Conservation (phyloP, 2,797 vertebrate species). For the Sebastiscus albofasciatus region DNA sequence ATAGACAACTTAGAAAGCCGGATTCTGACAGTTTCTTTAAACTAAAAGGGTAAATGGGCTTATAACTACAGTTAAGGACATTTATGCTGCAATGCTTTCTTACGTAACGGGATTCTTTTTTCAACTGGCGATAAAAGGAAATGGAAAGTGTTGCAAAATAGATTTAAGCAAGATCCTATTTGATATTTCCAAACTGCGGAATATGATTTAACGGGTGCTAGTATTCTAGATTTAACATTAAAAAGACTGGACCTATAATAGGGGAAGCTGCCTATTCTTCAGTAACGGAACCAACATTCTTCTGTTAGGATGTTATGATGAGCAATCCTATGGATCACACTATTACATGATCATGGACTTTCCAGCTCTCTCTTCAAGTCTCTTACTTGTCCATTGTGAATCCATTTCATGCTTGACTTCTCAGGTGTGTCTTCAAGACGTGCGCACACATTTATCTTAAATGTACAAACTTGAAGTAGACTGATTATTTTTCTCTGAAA, state of each 20-base stretch:
- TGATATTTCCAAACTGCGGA: background rate
- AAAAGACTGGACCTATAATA: background rate
- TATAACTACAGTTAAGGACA: background rate
- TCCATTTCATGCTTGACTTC: constrained; percentile 32
- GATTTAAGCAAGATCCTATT: background rate
- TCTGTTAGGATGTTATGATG: background rate
- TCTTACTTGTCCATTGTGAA: constrained; percentile 1
- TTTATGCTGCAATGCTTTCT: constrained; percentile 1
- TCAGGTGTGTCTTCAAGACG: constrained; percentile 17
- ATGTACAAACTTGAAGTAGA: constrained; percentile 16
- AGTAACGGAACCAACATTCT: background rate
- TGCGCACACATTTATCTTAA: background rate
- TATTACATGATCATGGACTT: background rate
- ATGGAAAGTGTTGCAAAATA: constrained; percentile 16
- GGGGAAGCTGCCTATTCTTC: background rate
- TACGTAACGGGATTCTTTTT: background rate
- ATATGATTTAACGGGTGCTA: background rate
- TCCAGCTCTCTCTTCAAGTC: background rate
- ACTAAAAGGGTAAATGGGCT: background rate
- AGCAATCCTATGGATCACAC: background rate
- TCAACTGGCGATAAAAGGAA: constrained; percentile 1
- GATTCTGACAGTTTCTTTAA: background rate
- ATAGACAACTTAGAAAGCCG: background rate
- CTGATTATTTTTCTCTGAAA: constrained; percentile 4
- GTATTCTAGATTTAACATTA: background rate